phyloP scores from a whole-genome alignment of 2,888 invertebrate genomes.

The Agrochola litura region DNA sequence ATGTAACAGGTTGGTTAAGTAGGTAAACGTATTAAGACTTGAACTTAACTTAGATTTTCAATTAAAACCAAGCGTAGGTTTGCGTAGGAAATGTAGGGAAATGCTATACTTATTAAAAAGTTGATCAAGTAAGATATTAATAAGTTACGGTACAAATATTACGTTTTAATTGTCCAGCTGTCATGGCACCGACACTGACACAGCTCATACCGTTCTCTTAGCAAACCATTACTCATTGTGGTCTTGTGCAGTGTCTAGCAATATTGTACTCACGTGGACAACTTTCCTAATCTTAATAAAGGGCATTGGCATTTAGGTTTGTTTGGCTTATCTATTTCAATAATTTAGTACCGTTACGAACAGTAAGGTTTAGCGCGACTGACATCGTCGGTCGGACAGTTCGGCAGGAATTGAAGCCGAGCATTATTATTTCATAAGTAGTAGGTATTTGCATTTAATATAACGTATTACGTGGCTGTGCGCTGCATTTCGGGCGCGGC shows the following conservation, averaged over 20 bases:
- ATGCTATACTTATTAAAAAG: neutral
- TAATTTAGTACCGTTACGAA: slow-evolving; percentile 42
- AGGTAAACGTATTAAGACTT: slow-evolving; percentile 9
- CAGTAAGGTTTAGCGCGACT: neutral
- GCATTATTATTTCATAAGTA: slow-evolving; percentile 44
- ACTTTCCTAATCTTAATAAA: slow-evolving; percentile 68
- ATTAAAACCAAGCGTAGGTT: neutral
- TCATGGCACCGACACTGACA: slow-evolving; percentile 20
- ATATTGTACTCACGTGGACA: slow-evolving; percentile 51
- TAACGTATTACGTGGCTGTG: slow-evolving; percentile 64
- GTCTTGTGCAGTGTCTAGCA: slow-evolving; percentile 47
- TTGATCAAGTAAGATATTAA: neutral
- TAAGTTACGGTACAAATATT: neutral
- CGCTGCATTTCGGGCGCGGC: slow-evolving; percentile 79
- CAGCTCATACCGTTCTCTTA: slow-evolving; percentile 13
- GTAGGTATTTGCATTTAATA: slow-evolving; percentile 72
- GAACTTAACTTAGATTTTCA: neutral
- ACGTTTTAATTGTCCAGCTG: slow-evolving; percentile 45
- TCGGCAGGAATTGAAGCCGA: slow-evolving; percentile 28
- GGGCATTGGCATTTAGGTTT: slow-evolving; percentile 72
- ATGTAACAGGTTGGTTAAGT: slow-evolving; percentile 27
- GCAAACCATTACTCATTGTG: slow-evolving; percentile 47
- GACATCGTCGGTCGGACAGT: slow-evolving; percentile 10
- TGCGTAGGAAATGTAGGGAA: neutral
- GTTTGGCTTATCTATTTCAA: slow-evolving; percentile 66